A percentile compares a stretch with the other conserved stretches of the same genome.
phyloP scores from a whole-genome alignment of 37 sponge, comb jelly and placozoan genomes.

The Aplysina aerophoba region DNA sequence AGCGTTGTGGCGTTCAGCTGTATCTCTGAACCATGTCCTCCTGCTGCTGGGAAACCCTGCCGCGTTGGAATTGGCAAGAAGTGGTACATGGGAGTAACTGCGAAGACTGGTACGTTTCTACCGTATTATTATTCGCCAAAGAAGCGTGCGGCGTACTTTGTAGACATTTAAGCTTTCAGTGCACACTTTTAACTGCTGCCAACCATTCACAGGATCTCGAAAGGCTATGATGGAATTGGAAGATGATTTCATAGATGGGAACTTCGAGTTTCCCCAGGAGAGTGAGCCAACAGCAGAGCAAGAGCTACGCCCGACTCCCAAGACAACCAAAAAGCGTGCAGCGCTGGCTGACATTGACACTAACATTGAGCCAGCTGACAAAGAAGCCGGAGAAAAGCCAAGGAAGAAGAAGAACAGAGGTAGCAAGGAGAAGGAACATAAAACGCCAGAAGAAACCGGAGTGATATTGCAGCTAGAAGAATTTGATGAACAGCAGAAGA shows the following conservation, averaged over 20 bases:
- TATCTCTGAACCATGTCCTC: too few relatives aligned
- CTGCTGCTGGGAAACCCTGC: too few relatives aligned
- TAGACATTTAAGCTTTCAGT: too few relatives aligned
- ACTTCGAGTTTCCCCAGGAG: not conserved
- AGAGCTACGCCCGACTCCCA: constrained; percentile 5
- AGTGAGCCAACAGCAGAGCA: constrained; percentile 13
- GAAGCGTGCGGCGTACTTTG: too few relatives aligned
- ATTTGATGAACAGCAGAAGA: constrained; percentile 7
- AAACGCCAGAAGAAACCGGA: constrained; percentile 4
- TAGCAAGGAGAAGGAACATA: not conserved
- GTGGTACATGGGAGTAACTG: constrained; percentile 13
- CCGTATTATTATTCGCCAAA: not conserved
- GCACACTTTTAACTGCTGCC: not conserved
- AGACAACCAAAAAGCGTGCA: not conserved
- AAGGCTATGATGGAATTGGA: not conserved
- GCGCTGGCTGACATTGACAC: constrained; percentile 8
- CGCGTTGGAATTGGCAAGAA: too few relatives aligned
- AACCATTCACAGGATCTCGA: not conserved
- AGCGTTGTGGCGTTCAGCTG: too few relatives aligned
- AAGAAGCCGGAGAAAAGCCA: constrained; percentile 3
- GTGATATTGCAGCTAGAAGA: constrained; percentile 11
- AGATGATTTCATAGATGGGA: constrained; percentile 9
- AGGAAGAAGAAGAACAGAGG: constrained; percentile 12
- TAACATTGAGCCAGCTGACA: constrained; percentile 3
- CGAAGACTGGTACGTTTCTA: constrained; percentile 20